Evolutionary conservation across 2,888 invertebrate genomes (phyloP).

Genomic region (Ormyrus rosae): DNA sequence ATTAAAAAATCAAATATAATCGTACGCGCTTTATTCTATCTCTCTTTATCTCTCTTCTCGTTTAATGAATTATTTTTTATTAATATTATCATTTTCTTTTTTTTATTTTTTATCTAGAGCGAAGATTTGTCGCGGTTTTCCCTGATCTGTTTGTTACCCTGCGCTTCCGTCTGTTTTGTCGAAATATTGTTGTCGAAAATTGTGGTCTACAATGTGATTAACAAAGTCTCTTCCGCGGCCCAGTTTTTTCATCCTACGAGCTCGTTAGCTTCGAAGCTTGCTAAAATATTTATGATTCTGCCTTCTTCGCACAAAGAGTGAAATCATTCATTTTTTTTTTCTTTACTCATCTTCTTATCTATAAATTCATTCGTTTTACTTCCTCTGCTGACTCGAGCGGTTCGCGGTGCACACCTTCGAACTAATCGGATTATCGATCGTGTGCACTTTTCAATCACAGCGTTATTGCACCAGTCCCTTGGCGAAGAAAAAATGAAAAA

Average conservation of each 20-base stretch:
- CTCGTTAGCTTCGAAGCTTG: slow-evolving; percentile 57
- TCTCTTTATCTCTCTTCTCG: slow-evolving; percentile 44
- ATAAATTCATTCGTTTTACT: slow-evolving; percentile 28
- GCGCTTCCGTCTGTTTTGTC: slow-evolving; percentile 76
- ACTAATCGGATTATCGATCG: not conserved
- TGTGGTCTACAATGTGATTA: slow-evolving; percentile 70
- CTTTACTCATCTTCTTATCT: slow-evolving; percentile 33
- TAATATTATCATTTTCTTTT: slow-evolving; percentile 58
- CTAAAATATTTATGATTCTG: slow-evolving; percentile 57
- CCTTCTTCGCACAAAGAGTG: slow-evolving; percentile 48
- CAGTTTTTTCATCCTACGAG: slow-evolving; percentile 37
- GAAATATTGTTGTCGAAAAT: slow-evolving; percentile 74
- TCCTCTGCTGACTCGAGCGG: slow-evolving; percentile 23
- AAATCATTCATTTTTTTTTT: slow-evolving; percentile 49
- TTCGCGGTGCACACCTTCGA: slow-evolving; percentile 9
- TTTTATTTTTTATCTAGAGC: slow-evolving; percentile 69
- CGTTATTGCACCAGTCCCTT: slow-evolving; percentile 62
- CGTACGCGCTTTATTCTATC: slow-evolving; percentile 47
- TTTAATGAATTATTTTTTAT: slow-evolving; percentile 60
- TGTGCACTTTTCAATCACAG: slow-evolving; percentile 33
- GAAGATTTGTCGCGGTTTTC: slow-evolving; percentile 76
- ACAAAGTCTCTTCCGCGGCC: slow-evolving; percentile 54
- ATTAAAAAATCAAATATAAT: slow-evolving; percentile 53
- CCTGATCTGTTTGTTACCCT: slow-evolving; percentile 76
- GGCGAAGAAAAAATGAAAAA: not conserved